Evolutionary conservation across 2,888 invertebrate species (phyloP).

Genomic region (Neoscelio sp.): DNA sequence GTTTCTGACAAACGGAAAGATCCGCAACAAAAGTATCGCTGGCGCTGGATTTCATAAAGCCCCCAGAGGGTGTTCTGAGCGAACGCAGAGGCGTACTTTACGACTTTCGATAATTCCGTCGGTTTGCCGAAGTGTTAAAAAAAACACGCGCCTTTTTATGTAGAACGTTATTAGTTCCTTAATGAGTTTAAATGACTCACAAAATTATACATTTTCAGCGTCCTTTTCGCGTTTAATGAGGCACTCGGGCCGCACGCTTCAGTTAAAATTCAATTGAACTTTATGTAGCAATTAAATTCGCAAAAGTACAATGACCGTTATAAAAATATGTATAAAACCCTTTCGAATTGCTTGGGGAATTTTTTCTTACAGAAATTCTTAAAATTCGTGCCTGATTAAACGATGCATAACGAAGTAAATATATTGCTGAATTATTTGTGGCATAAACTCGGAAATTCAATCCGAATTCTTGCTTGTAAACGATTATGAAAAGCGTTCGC

Average conservation of each 20-base stretch:
- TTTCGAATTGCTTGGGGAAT: neutral
- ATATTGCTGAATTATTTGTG: neutral
- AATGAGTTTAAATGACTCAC: constrained; percentile 17
- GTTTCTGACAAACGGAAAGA: neutral
- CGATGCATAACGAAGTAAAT: constrained; percentile 8
- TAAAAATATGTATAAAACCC: neutral
- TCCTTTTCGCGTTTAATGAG: constrained; percentile 4
- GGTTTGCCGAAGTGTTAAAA: constrained; percentile 9
- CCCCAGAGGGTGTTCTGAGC: constrained; percentile 18
- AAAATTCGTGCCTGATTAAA: no score
- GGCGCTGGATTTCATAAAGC: constrained; percentile 24
- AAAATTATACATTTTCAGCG: constrained; percentile 17
- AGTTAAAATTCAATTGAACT: constrained; percentile 22
- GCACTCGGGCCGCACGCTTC: neutral
- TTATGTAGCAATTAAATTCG: constrained; percentile 3
- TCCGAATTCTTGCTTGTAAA: constrained; percentile 19
- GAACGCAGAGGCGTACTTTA: constrained; percentile 31
- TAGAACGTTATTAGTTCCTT: constrained; percentile 6
- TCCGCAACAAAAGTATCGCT: constrained; percentile 9
- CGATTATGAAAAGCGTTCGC: constrained; percentile 19
- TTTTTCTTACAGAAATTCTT: neutral
- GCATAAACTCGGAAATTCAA: constrained; percentile 11
- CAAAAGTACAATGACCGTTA: neutral
- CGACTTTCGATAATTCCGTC: constrained; percentile 37
- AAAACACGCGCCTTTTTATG: constrained; percentile 16